A percentile compares a stretch with the other conserved stretches of the same genome.
These are phyloP conservation scores for Argyresthia albistria DNA, from an alignment of 2,888 invertebrate species.

Conservation along the genomic window DNA sequence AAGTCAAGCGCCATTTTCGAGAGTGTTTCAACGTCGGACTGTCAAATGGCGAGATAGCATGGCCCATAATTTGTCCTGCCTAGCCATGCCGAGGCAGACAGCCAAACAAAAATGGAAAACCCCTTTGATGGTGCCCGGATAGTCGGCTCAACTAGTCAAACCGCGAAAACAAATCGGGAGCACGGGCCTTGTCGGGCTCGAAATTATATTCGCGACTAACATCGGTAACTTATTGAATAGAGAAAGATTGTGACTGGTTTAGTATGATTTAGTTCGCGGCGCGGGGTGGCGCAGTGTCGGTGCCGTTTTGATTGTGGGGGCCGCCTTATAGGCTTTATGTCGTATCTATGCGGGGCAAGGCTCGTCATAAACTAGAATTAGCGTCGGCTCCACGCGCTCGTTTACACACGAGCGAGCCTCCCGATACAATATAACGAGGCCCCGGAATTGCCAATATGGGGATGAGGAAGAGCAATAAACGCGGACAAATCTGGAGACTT, in stretches of 20 bases:
- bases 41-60: no score
- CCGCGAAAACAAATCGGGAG: no score
- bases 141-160: no score
- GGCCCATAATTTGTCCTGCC: no score
- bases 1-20: no score
- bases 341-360: constrained; percentile 42
- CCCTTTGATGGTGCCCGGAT: no score
- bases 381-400: constrained; percentile 58
- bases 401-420: constrained; percentile 68
- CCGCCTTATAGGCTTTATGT: constrained; percentile 39
- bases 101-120: no score
- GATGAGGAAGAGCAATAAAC: constrained; percentile 54
- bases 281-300: constrained; percentile 23
- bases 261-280: constrained; percentile 24
- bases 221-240: constrained; percentile 13
- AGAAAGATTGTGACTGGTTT: constrained; percentile 32
- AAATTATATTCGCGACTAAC: not conserved
- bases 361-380: constrained; percentile 67
- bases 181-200: not conserved
- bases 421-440: constrained; percentile 53
- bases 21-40: no score
- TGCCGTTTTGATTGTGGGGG: constrained; percentile 45
- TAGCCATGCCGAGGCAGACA: no score
- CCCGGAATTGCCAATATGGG: constrained; percentile 46
- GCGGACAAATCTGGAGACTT: constrained; percentile 38